Evolutionary conservation across 1,140 invertebrate species (phyloP), one percentile per base, ranked within the genome.

Genomic region (Pseudomyrmex gracilis): DNA sequence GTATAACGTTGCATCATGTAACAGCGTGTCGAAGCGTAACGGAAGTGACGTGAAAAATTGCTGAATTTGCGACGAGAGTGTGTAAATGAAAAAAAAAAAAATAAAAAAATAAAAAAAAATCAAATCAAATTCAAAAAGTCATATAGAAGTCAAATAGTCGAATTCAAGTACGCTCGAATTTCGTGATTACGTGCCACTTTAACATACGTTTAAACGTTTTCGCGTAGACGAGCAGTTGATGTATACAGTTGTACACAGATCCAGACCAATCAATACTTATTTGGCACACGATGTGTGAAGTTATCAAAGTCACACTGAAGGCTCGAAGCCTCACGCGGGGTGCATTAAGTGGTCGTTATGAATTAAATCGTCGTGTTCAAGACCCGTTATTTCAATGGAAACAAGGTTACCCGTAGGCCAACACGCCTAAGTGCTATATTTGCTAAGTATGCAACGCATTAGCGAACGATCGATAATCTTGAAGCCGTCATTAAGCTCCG

Each of bases 291-390:
- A 88, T 55, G 57, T 74, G 60, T 67, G n/a, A 51, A 67, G 58
- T 70, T 80, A 49, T 77, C 49, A 57, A 77, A 80, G 76, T 78
- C 53, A 55, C 12, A 53, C 53, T 58, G 20, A 34, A 34, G 34
- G 43, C 53, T 57, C 68, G 17, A 13, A 49, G 66, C 7, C 58
- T 55, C 53, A 70, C 3, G 76, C 76, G 10, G 66, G 66, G 53
- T 63, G 61, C 55, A 70, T 89, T 88, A 88, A 89, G 84, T 84
- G 80, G 43, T 86, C 55, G 80, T 67, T 86, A 88, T 83, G 85
- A 85, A 86, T 88, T 71, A 85, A 87, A 87, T 61, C 74, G 68
- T 43, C 74, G 34, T 57, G 76, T 88, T 73, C 70, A 82, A 85
- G 82, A 87, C 45, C 57, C 15, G 74, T 71, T 80, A 80, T 80